These are phyloP conservation scores for Polyommatus icarus DNA, from an alignment of 2,888 invertebrate species.

Conservation along the genomic window DNA sequence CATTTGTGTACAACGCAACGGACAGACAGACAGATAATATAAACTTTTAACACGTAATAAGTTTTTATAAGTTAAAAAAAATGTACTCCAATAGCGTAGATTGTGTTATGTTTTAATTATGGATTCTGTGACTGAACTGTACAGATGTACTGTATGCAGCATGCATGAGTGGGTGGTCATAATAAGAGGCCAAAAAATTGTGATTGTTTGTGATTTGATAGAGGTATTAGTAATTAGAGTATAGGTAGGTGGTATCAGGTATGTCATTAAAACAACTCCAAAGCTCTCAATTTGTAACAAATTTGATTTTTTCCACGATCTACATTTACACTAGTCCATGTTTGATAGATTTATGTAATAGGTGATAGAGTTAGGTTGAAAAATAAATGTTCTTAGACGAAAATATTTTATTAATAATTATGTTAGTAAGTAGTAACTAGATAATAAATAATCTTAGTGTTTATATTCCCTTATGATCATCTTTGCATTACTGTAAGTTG, in stretches of 20 bases:
- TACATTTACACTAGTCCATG: not conserved
- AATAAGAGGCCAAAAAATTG: not conserved
- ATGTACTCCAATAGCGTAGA: no score
- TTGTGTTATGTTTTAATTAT: no score
- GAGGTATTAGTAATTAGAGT: not conserved
- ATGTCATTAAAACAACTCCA: not conserved
- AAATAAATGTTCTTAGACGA: no score
- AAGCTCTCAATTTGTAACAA: not conserved
- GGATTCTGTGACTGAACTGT: not conserved
- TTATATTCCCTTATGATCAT: not conserved
- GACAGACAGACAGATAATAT: no score
- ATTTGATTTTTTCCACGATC: not conserved
- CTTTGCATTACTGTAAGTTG: not conserved
- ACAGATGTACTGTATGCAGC: not conserved
- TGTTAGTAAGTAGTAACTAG: no score
- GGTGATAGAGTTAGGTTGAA: no score
- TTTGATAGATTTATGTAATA: not conserved
- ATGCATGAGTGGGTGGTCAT: not conserved
- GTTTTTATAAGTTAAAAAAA: no score
- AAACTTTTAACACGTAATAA: no score
- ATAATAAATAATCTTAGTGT: not conserved
- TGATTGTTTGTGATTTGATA: not conserved
- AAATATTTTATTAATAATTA: no score
- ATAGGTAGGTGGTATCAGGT: not conserved
- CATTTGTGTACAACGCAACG: no score